Percentiles rank a stretch among this genome's conserved stretches.
Evolutionary conservation across 2,888 invertebrate genomes (phyloP).

Genomic region (Pyrocoelia pectoralis): DNA sequence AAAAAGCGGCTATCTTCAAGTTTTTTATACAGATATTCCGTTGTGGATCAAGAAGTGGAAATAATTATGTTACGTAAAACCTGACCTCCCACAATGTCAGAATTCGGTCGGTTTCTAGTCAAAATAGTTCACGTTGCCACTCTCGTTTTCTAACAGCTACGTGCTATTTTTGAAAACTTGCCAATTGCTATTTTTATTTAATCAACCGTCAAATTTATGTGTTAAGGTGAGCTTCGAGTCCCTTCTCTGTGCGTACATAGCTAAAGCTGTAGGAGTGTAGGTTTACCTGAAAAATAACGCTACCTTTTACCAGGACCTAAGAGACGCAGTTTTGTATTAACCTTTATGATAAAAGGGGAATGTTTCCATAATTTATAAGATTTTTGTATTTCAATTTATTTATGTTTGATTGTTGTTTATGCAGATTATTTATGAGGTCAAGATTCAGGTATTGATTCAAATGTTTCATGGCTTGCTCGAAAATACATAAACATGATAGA

Average conservation of each 20-base stretch:
- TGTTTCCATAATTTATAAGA: not conserved
- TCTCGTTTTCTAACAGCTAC: slow-evolving; percentile 40
- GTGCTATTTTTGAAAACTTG: slow-evolving; percentile 18
- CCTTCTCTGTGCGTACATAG: no score
- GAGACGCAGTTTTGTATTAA: not conserved
- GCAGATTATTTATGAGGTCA: not conserved
- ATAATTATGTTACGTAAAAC: slow-evolving; percentile 51
- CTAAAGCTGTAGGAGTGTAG: no score
- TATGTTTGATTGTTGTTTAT: not conserved
- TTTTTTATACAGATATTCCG: no score
- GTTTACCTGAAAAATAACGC: no score
- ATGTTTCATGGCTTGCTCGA: no score
- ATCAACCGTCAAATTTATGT: not conserved
- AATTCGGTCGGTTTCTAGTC: slow-evolving; percentile 32
- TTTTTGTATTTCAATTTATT: not conserved
- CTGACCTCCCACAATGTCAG: slow-evolving; percentile 60
- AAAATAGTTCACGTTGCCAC: slow-evolving; percentile 40
- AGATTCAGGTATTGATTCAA: no score
- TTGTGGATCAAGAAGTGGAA: not conserved
- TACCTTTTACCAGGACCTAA: not conserved
- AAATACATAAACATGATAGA: no score
- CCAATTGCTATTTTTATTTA: slow-evolving; percentile 13
- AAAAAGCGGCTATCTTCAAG: no score
- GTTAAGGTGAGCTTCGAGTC: no score
- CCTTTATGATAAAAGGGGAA: not conserved